Base-by-base conservation (phyloP, 2,888 invertebrate species). In the Deroplatys truncata region DNA sequence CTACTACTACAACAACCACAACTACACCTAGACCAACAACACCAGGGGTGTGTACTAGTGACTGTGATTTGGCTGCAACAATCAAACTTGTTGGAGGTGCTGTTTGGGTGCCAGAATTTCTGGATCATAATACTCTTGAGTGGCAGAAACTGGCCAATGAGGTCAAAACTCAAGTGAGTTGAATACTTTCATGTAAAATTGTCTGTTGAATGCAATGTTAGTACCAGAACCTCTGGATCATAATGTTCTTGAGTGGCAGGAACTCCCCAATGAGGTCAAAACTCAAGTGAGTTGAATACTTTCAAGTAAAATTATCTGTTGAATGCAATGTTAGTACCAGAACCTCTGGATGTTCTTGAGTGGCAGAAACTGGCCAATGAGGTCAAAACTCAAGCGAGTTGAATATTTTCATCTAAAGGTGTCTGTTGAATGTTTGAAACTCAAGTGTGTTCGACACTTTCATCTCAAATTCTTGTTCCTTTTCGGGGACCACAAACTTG, bases 161-260 rank as follows among this genome's bases (percentile, higher is more conserved):
- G 92, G 96, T 98, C 82, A 96, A 97, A 93, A 95, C 95, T 91
- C 97, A 98, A 95, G 97, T 98, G 93, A 84, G 84, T 31, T 31
- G 3, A 31, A 31, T n/a, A n/a, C n/a, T n/a, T n/a, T n/a, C n/a
- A n/a, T n/a, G n/a, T n/a, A n/a, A n/a, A n/a, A n/a, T n/a, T n/a
- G 2, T 31, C 5, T 31, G 5, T 31, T 31, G 31, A 31, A 31
- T 31, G 3, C 5, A 5, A 31, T 31, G 31, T 31, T 31, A 2
- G 95, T 97, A 84, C 98, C 98, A 0, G 98, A 98, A 93, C 94
- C 98, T 82, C 94, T 98, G 86, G 98, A 98, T 93, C 96, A 97
- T 92, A 97, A 98, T 92, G 98, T 98, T 0, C 95, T 96, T 90
- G 98, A 98, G 93, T 98, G 97, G 97, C 97, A 98, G 93, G 95